A percentile compares a stretch with the other conserved stretches of the same genome.
Evolutionary conservation across 2,113 vertebrate species (phyloP).

Genomic region (Promerops cafer): DNA sequence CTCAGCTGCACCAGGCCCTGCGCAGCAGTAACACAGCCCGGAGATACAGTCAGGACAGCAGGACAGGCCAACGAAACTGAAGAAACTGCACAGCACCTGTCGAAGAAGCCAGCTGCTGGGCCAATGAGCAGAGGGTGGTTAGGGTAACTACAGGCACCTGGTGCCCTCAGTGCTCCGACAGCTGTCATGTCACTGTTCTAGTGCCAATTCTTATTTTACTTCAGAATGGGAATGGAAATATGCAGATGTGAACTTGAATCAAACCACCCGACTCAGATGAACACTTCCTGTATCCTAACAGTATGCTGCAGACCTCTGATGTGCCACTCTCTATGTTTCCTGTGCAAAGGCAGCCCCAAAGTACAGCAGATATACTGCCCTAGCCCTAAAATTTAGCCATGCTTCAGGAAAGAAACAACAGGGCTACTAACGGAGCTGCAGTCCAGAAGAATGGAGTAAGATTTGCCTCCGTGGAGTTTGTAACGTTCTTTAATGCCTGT

Average conservation of each 20-base stretch:
- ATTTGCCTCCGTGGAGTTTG: neutral
- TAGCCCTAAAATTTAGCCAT: neutral
- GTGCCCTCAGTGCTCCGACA: neutral
- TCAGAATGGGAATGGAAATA: neutral
- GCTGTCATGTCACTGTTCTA: neutral
- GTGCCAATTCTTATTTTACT: neutral
- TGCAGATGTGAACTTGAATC: rapidly evolving
- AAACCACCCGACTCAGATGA: neutral
- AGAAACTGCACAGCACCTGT: rapidly evolving
- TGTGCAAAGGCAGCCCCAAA: neutral
- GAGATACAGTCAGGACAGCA: neutral
- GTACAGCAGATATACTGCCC: neutral
- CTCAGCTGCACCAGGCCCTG: too few species aligned
- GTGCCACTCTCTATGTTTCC: neutral
- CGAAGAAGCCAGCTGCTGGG: rapidly evolving
- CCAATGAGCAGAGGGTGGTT: neutral
- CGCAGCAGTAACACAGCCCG: rapidly evolving
- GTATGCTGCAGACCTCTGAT: neutral
- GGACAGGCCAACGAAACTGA: neutral
- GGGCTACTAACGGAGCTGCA: too few species aligned
- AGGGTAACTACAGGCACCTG: neutral
- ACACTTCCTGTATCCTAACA: neutral
- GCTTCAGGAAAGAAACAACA: neutral
- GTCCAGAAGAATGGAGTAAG: neutral
- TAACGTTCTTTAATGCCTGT: neutral